Evolutionary conservation across 2,888 invertebrate species (phyloP).

Genomic region (Oegoconia quadripuncta): DNA sequence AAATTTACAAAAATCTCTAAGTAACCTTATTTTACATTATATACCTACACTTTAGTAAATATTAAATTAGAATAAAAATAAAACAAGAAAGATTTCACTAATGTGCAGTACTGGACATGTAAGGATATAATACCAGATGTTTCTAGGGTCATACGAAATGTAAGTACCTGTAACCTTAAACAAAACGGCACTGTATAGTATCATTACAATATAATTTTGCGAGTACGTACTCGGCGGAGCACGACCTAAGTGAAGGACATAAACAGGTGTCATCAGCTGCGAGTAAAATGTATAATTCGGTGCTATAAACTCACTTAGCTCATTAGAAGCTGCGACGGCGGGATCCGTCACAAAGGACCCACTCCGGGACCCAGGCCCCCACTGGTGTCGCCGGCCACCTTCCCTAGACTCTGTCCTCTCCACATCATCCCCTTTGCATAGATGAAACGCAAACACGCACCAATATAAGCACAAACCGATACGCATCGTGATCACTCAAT

Average conservation of each 20-base stretch:
- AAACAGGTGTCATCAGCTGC: conserved; percentile 58
- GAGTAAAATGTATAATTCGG: conserved; percentile 39
- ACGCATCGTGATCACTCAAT: conserved; percentile 74
- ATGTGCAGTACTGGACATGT: no score
- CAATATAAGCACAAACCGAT: conserved; percentile 73
- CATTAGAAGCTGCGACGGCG: conserved; percentile 55
- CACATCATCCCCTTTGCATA: conserved; percentile 69
- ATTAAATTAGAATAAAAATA: no score
- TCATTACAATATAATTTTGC: not conserved
- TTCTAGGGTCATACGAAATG: conserved; percentile 19
- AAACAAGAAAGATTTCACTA: no score
- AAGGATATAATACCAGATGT: conserved; percentile 27
- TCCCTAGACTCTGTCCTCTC: conserved; percentile 69
- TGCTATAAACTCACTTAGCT: conserved; percentile 61
- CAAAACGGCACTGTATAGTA: conserved; percentile 4
- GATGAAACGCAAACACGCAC: conserved; percentile 73
- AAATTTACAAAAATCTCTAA: no score
- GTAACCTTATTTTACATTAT: no score
- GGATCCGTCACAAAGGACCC: conserved; percentile 58
- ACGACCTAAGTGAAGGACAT: conserved; percentile 32
- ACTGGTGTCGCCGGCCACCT: conserved; percentile 60
- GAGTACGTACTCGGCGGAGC: not conserved
- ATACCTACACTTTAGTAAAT: no score
- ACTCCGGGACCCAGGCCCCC: conserved; percentile 61
- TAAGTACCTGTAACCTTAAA: conserved; percentile 22